Evolutionary conservation across 2,797 vertebrate genomes (phyloP), one percentile per base, ranked within the genome.

Genomic region (Helicolenus hilgendorfi): DNA sequence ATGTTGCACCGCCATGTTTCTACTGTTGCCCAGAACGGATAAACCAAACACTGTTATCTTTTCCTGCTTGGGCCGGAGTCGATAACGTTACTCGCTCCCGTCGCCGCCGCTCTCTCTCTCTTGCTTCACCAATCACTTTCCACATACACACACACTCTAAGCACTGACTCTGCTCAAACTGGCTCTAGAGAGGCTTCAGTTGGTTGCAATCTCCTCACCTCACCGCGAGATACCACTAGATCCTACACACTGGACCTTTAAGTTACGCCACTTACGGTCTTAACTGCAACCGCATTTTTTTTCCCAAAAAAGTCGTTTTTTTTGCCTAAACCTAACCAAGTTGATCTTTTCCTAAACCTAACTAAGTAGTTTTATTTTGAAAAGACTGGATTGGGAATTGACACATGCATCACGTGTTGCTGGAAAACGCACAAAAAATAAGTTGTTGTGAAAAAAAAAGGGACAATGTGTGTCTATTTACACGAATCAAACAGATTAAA

Each of bases 141-240:
- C 45, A 53, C 45, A 3, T 20, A 53, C 45, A 53, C 1, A 53
- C 18, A 53, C 41, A 49, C 18, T 8, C 15, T 49, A 49, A 49
- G 41, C 0, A 49, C 41, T 8, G 41, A 49, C 41, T 20, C 41
- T 49, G 41, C 41, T 49, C 41, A 15, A 49, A 49, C 0, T 0
- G 0, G 45, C 45, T 53, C 45, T n/a, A 10, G 7, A 53, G 41
- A 45, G 0, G 5, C 41, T 45, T 45, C 41, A 45, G 41, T 45
- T 45, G 41, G 0, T 18, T 45, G 15, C 41, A 0, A 18, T 45
- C 2, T 18, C 41, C 41, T 45, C 41, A 45, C 41, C 41, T 45
- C 41, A 45, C 41, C 0, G 0, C 6, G 0, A 45, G 41, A 45
- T 45, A 45, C 41, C 15, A 45, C 0, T 15, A 45, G 15, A 45